Evolutionary conservation across 2,113 vertebrate genomes (phyloP).

Genomic region (Ageneiosus marmoratus): DNA sequence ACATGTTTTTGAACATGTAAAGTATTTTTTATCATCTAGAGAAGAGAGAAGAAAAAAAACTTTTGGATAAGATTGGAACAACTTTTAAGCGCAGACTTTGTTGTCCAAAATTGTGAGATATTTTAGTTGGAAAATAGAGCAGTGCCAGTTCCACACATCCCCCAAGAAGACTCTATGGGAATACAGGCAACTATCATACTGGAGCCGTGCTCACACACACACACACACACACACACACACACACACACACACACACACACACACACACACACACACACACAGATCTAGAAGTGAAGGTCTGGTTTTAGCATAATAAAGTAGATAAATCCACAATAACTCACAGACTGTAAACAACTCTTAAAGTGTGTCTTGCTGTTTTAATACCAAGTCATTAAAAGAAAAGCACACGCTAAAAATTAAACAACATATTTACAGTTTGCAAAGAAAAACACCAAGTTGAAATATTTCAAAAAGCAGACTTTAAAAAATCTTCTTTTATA

Average conservation of each 20-base stretch:
- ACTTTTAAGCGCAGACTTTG: conserved; percentile 6
- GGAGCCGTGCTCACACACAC: background rate
- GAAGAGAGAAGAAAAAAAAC: background rate
- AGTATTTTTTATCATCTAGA: background rate
- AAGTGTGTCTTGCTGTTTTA: conserved; percentile 35
- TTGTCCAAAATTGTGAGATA: conserved; percentile 30
- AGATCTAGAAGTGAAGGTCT: background rate
- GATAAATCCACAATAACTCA: background rate
- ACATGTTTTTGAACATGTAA: background rate
- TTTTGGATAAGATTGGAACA: background rate
- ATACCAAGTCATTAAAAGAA: conserved; percentile 14
- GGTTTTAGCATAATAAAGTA: background rate
- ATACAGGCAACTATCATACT: conserved; percentile 30
- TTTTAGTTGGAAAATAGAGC: conserved; percentile 38
- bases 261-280: conserved; percentile 25
- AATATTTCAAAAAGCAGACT: conserved; percentile 12
- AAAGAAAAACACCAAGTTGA: conserved; percentile 10
- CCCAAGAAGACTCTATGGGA: conserved; percentile 40
- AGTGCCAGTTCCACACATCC: conserved; percentile 34
- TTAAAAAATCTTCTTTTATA: background rate
- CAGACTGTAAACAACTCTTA: conserved; percentile 5
- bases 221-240: conserved; percentile 28
- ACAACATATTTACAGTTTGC: background rate
- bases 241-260: conserved; percentile 18
- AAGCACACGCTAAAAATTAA: background rate